These are phyloP conservation scores for Amiota mariae DNA, from an alignment of 2,888 invertebrate species.

Conservation along the genomic window DNA sequence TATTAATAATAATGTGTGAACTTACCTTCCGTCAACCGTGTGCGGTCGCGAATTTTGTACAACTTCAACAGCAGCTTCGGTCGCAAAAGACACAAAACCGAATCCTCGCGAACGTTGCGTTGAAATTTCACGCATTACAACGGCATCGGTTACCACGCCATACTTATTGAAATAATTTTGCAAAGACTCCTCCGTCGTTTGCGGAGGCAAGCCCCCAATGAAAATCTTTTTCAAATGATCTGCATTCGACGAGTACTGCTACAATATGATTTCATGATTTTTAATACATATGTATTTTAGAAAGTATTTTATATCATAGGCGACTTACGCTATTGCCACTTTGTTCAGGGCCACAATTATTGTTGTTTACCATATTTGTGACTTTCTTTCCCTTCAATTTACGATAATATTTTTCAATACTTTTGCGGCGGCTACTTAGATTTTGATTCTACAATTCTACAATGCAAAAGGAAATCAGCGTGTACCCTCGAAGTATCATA, in stretches of 20 bases:
- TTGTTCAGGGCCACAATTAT: neutral
- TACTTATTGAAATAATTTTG: slow-evolving; percentile 64
- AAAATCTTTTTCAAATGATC: slow-evolving; percentile 71
- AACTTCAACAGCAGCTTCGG: slow-evolving; percentile 62
- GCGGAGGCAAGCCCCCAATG: slow-evolving; percentile 66
- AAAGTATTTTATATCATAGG: too few relatives aligned
- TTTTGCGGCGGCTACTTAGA: neutral
- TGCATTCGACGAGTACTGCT: neutral
- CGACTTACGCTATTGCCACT: neutral
- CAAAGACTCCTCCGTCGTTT: slow-evolving; percentile 61
- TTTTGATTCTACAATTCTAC: neutral
- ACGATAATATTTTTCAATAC: too few relatives aligned
- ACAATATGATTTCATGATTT: too few relatives aligned
- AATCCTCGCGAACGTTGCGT: slow-evolving; percentile 68
- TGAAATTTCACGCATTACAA: slow-evolving; percentile 69
- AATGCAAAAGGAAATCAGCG: neutral
- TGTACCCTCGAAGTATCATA: neutral
- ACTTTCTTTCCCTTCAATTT: too few relatives aligned
- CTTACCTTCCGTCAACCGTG: slow-evolving; percentile 75
- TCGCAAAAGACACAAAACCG: slow-evolving; percentile 67
- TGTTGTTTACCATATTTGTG: slow-evolving; percentile 3
- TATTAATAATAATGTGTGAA: slow-evolving; percentile 30
- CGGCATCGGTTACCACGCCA: slow-evolving; percentile 65
- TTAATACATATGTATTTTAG: too few relatives aligned
- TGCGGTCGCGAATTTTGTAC: slow-evolving; percentile 68